These are phyloP conservation scores for Dermochelys coriacea DNA, from an alignment of 2,797 vertebrate genomes.

Conservation along the genomic window DNA sequence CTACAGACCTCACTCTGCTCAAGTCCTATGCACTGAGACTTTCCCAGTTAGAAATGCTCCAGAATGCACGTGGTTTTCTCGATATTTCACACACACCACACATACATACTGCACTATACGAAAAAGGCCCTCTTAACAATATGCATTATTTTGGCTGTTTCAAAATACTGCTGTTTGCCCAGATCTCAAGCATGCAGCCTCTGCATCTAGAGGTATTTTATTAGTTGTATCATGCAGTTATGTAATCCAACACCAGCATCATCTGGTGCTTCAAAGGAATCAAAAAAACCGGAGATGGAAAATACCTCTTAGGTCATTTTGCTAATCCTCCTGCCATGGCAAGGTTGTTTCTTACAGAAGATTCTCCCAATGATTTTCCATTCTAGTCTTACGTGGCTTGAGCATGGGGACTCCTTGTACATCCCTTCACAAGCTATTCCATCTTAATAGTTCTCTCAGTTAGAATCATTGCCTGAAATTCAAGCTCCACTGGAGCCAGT, in stretches of 20 bases:
- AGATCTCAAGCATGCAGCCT: background rate
- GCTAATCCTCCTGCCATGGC: background rate
- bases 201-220: background rate
- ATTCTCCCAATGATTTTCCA: background rate
- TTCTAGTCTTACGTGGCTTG: background rate
- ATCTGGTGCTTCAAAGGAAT: background rate
- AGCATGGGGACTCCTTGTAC: background rate
- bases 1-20: background rate
- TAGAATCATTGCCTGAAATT: background rate
- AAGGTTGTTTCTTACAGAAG: background rate
- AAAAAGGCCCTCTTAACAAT: background rate
- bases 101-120: background rate
- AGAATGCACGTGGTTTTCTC: background rate
- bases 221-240: background rate
- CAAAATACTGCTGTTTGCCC: background rate
- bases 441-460: background rate
- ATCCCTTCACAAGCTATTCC: background rate
- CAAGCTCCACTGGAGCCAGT: background rate
- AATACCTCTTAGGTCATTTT: background rate
- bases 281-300: background rate
- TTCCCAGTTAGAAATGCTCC: background rate
- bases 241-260: background rate
- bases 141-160: background rate
- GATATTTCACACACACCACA: background rate
- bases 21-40: fast-evolving